Percentiles rank a stretch among this genome's conserved stretches.
Evolutionary conservation across 1,140 invertebrate species (phyloP).

Genomic region (Penaeus japonicus): DNA sequence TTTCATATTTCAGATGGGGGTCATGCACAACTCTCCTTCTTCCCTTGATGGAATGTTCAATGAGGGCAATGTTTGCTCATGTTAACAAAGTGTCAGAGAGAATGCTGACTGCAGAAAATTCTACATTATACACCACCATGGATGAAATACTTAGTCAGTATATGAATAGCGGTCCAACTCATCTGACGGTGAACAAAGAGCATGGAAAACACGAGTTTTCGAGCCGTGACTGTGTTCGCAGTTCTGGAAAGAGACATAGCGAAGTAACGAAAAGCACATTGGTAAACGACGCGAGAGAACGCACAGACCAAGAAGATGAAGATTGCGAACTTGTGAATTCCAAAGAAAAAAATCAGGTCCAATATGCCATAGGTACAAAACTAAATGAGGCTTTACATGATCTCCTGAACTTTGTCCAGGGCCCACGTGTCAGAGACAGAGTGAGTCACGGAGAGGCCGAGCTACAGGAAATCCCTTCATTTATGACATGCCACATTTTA

Average conservation of each 20-base stretch:
- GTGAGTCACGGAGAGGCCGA: constrained; percentile 24
- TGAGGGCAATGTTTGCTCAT: constrained; percentile 11
- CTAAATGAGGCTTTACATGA: constrained; percentile 37
- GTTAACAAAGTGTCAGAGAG: background rate
- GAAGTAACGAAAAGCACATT: too few relatives aligned
- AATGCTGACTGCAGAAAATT: constrained; percentile 24
- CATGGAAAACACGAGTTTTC: too few relatives aligned
- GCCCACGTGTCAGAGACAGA: constrained; percentile 17
- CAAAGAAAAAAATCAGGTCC: background rate
- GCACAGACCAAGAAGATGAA: too few relatives aligned
- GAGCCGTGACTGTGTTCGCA: too few relatives aligned
- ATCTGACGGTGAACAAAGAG: too few relatives aligned
- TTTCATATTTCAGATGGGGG: constrained; percentile 2
- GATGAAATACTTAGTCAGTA: constrained; percentile 10
- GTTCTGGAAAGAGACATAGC: too few relatives aligned
- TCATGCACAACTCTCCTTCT: background rate
- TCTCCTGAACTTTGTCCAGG: constrained; percentile 21
- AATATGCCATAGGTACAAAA: background rate
- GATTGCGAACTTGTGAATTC: too few relatives aligned
- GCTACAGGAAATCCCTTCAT: background rate
- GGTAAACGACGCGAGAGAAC: too few relatives aligned
- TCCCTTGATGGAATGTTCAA: constrained; percentile 27
- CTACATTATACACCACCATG: constrained; percentile 25
- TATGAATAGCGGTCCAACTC: background rate
- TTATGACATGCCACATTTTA: background rate